A percentile compares a stretch with the other conserved stretches of the same genome.
Conservation (phyloP, 1,140 invertebrate genomes). For the Bilobella aurantiaca region DNA sequence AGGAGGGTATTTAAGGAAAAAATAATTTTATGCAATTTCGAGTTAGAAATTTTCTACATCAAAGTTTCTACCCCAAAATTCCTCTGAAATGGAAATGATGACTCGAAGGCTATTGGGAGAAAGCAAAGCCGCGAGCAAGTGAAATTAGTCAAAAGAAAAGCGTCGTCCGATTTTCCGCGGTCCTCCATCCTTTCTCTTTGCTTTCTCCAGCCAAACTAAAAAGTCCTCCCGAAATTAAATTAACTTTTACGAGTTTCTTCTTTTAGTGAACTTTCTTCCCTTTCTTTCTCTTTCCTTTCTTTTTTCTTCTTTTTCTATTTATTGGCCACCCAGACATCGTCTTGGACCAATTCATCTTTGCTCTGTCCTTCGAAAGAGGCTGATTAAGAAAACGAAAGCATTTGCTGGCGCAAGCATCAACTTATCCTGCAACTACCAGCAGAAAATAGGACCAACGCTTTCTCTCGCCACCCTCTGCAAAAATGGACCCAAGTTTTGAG, state of each 20-base stretch:
- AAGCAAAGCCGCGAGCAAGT: not conserved
- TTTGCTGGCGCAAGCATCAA: not conserved
- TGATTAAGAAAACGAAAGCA: slow-evolving; percentile 10
- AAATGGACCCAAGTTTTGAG: not conserved
- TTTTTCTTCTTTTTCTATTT: not conserved
- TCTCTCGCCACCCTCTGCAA: not conserved
- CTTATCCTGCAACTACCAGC: not conserved
- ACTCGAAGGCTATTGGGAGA: too few relatives aligned
- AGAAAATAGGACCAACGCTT: not conserved
- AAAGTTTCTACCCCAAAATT: too few relatives aligned
- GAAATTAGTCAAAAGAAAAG: too few relatives aligned
- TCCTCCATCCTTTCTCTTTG: not conserved
- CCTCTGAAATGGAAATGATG: too few relatives aligned
- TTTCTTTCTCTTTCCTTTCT: not conserved
- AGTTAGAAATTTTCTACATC: not conserved
- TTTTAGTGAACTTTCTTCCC: not conserved
- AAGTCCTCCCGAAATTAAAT: slow-evolving; percentile 7
- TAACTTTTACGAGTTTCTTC: slow-evolving; percentile 7
- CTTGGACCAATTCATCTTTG: slow-evolving; percentile 16
- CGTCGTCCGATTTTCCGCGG: too few relatives aligned
- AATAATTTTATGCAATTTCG: slow-evolving; percentile 2
- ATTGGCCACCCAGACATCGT: not conserved
- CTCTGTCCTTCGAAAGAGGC: slow-evolving; percentile 3
- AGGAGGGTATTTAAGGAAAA: too few relatives aligned
- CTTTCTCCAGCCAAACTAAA: not conserved